phyloP scores from a whole-genome alignment of 2,113 vertebrate genomes.

The Trichomycterus rosablanca region DNA sequence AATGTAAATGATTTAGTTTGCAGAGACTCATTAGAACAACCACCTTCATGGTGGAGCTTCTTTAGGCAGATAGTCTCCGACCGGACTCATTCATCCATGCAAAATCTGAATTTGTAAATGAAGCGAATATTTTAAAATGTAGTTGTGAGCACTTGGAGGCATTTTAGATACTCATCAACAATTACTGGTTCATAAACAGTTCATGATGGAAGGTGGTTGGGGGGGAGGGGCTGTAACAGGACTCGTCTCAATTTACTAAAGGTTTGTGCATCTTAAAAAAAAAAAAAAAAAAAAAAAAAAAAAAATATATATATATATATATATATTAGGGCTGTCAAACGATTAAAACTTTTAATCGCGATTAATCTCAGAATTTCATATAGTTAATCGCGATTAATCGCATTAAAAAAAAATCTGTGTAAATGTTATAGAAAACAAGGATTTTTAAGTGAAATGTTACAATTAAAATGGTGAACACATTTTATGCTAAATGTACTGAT shows the following conservation, averaged over 20 bases:
- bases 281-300: too few relatives aligned
- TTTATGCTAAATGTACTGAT: too few relatives aligned
- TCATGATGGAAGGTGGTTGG: constrained; percentile 6
- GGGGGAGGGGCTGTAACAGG: neutral
- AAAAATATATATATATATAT: too few relatives aligned
- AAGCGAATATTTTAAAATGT: constrained; percentile 1
- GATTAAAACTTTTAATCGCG: too few relatives aligned
- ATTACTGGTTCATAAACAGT: constrained; percentile 10
- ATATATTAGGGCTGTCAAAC: too few relatives aligned
- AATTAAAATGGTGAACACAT: too few relatives aligned
- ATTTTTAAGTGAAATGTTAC: too few relatives aligned
- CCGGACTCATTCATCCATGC: neutral
- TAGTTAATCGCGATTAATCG: too few relatives aligned
- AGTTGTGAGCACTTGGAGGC: neutral
- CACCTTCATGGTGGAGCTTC: neutral
- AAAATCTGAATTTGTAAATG: neutral
- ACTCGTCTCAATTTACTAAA: neutral
- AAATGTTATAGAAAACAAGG: too few relatives aligned
- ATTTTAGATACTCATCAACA: constrained; percentile 9
- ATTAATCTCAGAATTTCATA: too few relatives aligned
- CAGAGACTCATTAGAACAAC: constrained; percentile 1
- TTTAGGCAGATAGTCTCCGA: neutral
- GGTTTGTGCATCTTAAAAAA: neutral
- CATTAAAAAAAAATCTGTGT: too few relatives aligned
- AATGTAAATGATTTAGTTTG: constrained; percentile 37